These are phyloP conservation scores for Clarias platycephalus DNA, from an alignment of 2,797 vertebrate genomes.

Conservation along the genomic window DNA sequence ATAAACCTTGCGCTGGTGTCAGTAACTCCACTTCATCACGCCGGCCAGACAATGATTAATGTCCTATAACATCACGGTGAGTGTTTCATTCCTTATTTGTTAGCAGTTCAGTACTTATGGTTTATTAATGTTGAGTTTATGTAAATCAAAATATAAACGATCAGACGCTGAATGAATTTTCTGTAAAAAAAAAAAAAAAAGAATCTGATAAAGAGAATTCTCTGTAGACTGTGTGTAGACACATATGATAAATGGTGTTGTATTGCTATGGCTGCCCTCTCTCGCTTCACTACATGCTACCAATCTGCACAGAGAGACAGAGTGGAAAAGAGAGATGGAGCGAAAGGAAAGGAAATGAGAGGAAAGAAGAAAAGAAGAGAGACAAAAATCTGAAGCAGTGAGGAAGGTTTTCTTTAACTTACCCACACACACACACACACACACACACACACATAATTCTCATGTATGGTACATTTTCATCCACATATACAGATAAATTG, in stretches of 20 bases:
- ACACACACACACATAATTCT: slow-evolving; percentile 42
- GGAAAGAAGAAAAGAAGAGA: slow-evolving; percentile 70
- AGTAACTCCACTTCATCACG: background rate
- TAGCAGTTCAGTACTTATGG: background rate
- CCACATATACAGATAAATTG: background rate
- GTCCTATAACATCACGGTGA: background rate
- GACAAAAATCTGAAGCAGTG: slow-evolving; percentile 72
- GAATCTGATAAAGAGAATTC: background rate
- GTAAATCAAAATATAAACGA: background rate
- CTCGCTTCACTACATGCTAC: slow-evolving; percentile 87
- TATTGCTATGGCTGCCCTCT: slow-evolving; percentile 85
- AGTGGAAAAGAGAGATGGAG: slow-evolving; percentile 62
- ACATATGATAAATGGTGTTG: slow-evolving; percentile 93
- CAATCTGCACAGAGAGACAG: slow-evolving; percentile 66
- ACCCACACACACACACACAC: slow-evolving; percentile 40
- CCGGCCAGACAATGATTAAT: background rate
- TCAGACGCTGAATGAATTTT: background rate
- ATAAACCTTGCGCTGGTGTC: background rate
- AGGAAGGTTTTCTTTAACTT: slow-evolving; percentile 88
- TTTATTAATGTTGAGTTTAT: background rate
- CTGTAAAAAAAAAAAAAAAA: background rate
- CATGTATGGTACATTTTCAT: background rate
- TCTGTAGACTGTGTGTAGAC: slow-evolving; percentile 81
- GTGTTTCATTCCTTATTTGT: background rate
- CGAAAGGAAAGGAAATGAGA: slow-evolving; percentile 13